Evolutionary conservation across 2,888 invertebrate genomes (phyloP).

Genomic region (Orchesellides sinensis): DNA sequence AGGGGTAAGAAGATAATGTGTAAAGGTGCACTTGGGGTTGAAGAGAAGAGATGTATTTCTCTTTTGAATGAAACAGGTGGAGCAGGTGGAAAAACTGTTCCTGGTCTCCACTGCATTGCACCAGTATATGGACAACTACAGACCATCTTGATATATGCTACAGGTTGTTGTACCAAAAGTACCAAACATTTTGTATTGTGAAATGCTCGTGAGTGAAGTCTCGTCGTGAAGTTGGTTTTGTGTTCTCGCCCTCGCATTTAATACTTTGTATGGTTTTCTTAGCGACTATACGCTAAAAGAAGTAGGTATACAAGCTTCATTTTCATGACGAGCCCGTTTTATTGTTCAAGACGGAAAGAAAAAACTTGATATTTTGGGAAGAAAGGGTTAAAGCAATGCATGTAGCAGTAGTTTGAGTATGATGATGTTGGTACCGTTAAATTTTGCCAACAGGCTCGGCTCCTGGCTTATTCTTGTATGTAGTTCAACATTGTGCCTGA

Average conservation of each 20-base stretch:
- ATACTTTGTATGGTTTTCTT: too few species aligned
- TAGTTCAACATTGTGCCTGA: slow-evolving; percentile 29
- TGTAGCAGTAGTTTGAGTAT: neutral
- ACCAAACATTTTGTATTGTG: too few species aligned
- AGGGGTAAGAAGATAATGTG: neutral
- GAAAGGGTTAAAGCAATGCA: neutral
- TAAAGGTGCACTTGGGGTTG: neutral
- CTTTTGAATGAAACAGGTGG: slow-evolving; percentile 35
- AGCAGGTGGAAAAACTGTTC: slow-evolving; percentile 9
- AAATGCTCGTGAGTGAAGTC: too few species aligned
- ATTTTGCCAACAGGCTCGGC: slow-evolving; percentile 13
- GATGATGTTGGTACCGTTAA: slow-evolving; percentile 26
- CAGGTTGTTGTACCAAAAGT: slow-evolving; percentile 23
- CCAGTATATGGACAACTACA: neutral
- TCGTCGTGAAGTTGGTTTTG: too few species aligned
- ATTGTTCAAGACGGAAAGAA: too few species aligned
- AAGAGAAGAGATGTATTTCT: neutral
- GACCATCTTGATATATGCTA: slow-evolving; percentile 3
- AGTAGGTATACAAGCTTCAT: neutral
- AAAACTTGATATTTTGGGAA: too few species aligned
- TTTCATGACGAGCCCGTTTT: too few species aligned
- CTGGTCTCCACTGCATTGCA: neutral
- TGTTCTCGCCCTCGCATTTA: too few species aligned
- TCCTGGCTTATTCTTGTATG: slow-evolving; percentile 27
- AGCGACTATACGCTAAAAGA: neutral